Conservation (phyloP, 2,888 invertebrate genomes). For the Linhomoeus sp. region DNA sequence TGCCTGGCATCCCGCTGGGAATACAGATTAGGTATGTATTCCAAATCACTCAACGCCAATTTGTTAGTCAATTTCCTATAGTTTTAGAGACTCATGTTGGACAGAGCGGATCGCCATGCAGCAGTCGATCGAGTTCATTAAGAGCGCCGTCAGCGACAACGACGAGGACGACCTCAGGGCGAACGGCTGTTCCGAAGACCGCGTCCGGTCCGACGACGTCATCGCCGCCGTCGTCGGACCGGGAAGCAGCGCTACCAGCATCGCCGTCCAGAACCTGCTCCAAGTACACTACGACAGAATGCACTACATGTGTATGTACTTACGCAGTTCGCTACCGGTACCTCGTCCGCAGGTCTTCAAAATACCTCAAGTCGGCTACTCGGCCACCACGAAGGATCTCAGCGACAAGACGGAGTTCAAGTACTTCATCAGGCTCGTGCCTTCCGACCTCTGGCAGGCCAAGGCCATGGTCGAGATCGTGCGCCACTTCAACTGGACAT, state of each 20-base stretch:
- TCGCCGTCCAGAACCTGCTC: conserved; percentile 51
- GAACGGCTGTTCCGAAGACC: too few species aligned
- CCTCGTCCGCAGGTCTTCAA: conserved; percentile 34
- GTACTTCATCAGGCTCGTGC: conserved; percentile 56
- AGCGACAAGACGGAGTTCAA: conserved; percentile 53
- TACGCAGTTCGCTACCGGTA: too few species aligned
- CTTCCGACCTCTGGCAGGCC: conserved; percentile 55
- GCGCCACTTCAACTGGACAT: conserved; percentile 51
- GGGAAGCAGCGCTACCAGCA: conserved; percentile 46
- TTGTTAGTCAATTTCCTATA: not conserved
- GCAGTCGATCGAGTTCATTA: conserved; percentile 40
- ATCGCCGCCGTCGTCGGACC: conserved; percentile 53
- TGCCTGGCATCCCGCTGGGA: conserved; percentile 41
- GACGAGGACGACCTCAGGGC: not conserved
- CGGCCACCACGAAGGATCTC: conserved; percentile 52
- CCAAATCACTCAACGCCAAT: too few species aligned
- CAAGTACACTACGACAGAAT: too few species aligned
- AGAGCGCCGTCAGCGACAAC: conserved; percentile 12
- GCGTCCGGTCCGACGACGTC: conserved; percentile 4
- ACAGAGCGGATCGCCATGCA: conserved; percentile 56
- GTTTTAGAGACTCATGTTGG: conserved; percentile 51
- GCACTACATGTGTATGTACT: not conserved
- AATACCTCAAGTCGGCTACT: conserved; percentile 51
- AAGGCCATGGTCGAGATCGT: conserved; percentile 50
- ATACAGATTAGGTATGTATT: conserved; percentile 47